Evolutionary conservation across 2,113 vertebrate genomes (phyloP).

Genomic region (Ctenodactylus gundi): DNA sequence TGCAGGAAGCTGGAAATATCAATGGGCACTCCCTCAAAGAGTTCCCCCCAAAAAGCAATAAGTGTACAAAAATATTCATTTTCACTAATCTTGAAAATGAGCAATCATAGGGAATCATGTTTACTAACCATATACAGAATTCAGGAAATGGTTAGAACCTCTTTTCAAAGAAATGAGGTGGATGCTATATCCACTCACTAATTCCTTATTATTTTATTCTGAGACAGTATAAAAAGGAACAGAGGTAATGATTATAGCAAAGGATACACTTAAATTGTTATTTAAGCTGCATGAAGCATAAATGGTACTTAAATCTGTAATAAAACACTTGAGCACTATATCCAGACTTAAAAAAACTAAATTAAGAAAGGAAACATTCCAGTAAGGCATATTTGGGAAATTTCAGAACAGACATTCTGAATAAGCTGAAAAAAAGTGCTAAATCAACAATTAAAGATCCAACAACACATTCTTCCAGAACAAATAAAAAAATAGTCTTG

Average conservation of each 20-base stretch:
- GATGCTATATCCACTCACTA: background rate
- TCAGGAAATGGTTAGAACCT: conserved; percentile 23
- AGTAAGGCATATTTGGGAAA: background rate
- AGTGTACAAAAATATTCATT: background rate
- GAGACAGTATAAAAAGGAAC: conserved; percentile 19
- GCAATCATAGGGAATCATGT: background rate
- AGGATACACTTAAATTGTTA: background rate
- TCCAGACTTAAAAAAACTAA: conserved; percentile 28
- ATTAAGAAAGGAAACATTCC: conserved; percentile 20
- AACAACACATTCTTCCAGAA: conserved; percentile 25
- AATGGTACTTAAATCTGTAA: background rate
- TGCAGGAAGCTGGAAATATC: conserved; percentile 24
- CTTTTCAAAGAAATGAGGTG: conserved; percentile 35
- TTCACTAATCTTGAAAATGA: conserved; percentile 37
- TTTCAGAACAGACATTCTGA: conserved; percentile 10
- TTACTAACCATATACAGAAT: too few relatives aligned
- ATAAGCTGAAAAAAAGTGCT: background rate
- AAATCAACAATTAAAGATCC: conserved; percentile 38
- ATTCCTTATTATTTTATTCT: background rate
- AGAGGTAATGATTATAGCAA: conserved; percentile 2
- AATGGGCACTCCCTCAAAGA: background rate
- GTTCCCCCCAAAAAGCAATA: background rate
- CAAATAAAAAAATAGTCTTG: background rate
- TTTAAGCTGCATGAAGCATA: conserved; percentile 1
- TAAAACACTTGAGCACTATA: background rate